These are phyloP conservation scores for Tinamus guttatus DNA, from an alignment of 2,113 vertebrate species.

Conservation along the genomic window DNA sequence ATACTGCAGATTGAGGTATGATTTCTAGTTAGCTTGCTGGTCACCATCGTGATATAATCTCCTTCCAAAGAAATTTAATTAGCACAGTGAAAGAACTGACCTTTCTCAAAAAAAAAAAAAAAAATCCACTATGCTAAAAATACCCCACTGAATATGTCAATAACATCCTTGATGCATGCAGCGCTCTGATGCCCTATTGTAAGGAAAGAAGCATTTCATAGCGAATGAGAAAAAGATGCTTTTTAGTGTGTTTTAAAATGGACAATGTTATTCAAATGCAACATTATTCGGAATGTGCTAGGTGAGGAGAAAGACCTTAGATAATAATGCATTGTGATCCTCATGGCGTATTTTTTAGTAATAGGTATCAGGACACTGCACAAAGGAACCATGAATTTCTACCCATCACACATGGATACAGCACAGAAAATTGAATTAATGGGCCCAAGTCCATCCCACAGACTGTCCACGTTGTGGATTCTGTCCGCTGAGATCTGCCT, in stretches of 20 bases:
- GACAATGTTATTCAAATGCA: accelerated
- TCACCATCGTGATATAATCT: constrained; percentile 73
- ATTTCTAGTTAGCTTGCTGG: neutral
- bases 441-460: neutral
- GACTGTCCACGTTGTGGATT: neutral
- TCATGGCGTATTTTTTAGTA: neutral
- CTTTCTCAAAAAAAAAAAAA: constrained; percentile 76
- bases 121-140: constrained; percentile 77
- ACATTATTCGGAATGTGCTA: neutral
- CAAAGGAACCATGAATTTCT: neutral
- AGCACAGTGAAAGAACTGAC: constrained; percentile 75
- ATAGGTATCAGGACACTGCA: neutral
- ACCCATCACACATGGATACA: neutral
- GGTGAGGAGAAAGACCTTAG: neutral
- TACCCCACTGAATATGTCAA: constrained; percentile 73
- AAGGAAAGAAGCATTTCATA: neutral
- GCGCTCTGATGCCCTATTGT: neutral
- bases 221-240: neutral
- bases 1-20: neutral
- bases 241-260: neutral
- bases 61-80: constrained; percentile 79
- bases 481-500: neutral
- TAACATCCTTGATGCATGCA: constrained; percentile 59
- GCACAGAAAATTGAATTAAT: neutral
- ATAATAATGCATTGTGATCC: neutral